These are phyloP conservation scores for Motacilla alba DNA, from an alignment of 2,113 vertebrate genomes.

Conservation along the genomic window DNA sequence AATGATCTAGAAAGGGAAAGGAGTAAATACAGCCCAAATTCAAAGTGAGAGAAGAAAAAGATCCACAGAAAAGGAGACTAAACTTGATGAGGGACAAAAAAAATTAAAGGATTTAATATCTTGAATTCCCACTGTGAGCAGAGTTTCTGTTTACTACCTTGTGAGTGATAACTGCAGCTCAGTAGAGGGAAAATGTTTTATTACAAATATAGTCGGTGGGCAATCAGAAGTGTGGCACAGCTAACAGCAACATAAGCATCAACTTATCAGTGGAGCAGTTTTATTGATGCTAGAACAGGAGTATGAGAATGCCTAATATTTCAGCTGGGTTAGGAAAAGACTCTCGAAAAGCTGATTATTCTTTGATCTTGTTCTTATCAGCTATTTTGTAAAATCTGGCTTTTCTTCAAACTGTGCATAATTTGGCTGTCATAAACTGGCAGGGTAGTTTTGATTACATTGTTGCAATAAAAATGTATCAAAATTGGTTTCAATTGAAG, in stretches of 20 bases:
- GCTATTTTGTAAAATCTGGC: background rate
- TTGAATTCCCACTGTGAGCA: background rate
- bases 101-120: background rate
- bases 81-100: background rate
- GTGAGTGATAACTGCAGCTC: background rate
- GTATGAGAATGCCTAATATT: background rate
- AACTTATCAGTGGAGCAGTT: background rate
- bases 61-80: background rate
- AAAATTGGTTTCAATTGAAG: background rate
- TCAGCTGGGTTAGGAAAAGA: background rate
- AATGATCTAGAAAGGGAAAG: background rate
- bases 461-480: background rate
- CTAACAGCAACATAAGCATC: background rate
- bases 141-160: background rate
- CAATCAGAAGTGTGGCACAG: background rate
- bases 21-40: background rate
- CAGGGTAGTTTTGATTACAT: background rate
- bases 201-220: background rate
- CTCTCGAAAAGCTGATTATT: background rate
- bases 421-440: constrained; percentile 34
- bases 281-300: background rate
- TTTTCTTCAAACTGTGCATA: constrained; percentile 8
- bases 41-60: background rate
- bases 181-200: background rate
- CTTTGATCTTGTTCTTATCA: background rate